Base-by-base conservation (phyloP, 2,113 vertebrate genomes). In the Hydrolagus affinis region DNA sequence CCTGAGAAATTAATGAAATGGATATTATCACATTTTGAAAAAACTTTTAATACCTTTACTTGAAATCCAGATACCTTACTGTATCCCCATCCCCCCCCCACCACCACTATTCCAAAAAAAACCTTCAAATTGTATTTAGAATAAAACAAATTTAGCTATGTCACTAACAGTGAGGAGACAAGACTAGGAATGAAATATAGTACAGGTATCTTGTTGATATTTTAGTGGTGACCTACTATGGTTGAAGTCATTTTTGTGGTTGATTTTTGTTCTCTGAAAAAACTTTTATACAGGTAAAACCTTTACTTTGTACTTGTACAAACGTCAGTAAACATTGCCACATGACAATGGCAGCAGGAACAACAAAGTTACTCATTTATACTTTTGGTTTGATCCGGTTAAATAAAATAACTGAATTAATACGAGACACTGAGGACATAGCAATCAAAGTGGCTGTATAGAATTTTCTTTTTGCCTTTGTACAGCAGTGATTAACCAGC, bases 351-450 rank as follows among this genome's bases (percentile, higher is more conserved):
- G 32, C 19, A 57, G 32, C 19, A 57, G 9, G 56, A 77, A 77
- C 75, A 77, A 72, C 25, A 73, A 73, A 75, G 73, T 56, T 44
- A 56, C 21, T 59, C 56, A 77, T 77, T 59, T 44, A 21, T 59
- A 57, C 8, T 57, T 76, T 57, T 57, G 59, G 14, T 23, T 77
- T 77, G 74, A 77, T 14, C 44, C 19, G 30, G 32, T 77, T 59
- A 59, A 77, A 59, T 25, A 73, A 30, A 73, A 72, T 72, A 9
- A 72, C 2, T 23, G 44, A 44, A 6, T 44, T 44, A 44, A 44
- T 44, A 6, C 44, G 44, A 44, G 44, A 3, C 44, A 44, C 44
- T 44, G 44, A 44, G 44, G 44, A 44, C 44, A 44, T 6, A 44
- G 44, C 44, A 44, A 44, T 44, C 44, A 44, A 44, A 44, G 6